A percentile compares a stretch with the other conserved stretches of the same genome.
phyloP scores from a whole-genome alignment of 1,140 invertebrate genomes.

The Armadillidium nasatum region DNA sequence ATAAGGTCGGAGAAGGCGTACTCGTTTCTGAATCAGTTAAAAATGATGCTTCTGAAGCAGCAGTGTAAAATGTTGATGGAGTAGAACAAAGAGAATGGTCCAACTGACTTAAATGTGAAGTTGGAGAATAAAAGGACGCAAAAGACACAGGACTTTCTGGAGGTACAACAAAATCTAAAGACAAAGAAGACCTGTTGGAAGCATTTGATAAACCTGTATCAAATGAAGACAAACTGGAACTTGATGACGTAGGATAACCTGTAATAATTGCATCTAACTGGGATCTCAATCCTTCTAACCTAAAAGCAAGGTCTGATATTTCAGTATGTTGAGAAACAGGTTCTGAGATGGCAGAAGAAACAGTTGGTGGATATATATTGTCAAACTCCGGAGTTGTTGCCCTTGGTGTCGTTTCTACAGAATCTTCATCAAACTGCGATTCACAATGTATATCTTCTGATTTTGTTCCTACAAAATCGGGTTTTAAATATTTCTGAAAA shows the following conservation, averaged over 20 bases:
- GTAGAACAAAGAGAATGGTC: neutral
- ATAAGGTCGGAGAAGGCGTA: neutral
- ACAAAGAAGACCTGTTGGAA: neutral
- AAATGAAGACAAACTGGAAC: neutral
- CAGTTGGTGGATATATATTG: neutral
- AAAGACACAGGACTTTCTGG: neutral
- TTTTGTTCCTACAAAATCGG: neutral
- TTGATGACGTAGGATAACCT: neutral
- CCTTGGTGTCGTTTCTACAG: neutral
- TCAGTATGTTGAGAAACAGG: neutral
- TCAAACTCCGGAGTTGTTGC: neutral
- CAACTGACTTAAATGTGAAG: neutral
- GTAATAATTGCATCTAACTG: constrained; percentile 1
- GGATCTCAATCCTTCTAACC: neutral
- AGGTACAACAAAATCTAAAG: neutral
- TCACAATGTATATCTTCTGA: neutral
- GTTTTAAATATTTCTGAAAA: too few species aligned
- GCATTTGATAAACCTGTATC: neutral
- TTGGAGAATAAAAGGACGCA: neutral
- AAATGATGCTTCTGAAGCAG: neutral
- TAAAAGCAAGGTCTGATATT: neutral
- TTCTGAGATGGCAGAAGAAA: neutral
- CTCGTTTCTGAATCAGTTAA: neutral
- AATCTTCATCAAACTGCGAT: neutral
- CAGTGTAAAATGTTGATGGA: neutral